Evolutionary conservation across 30 jellyfish, hydroid and myxozoan genomes (phyloP).

Genomic region (Turritopsis rubra): DNA sequence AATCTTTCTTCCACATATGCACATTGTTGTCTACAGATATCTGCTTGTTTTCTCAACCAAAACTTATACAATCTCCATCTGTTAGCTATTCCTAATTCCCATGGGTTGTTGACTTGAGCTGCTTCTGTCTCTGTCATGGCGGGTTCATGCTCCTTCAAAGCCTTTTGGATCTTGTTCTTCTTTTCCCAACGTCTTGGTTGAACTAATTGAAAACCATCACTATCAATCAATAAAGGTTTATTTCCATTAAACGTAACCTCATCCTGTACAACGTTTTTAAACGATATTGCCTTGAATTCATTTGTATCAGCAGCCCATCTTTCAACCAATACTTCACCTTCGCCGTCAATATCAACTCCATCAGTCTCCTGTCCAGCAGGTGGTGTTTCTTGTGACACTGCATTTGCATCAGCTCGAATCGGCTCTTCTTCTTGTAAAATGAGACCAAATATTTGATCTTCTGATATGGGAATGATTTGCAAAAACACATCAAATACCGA

Average conservation of each 20-base stretch:
- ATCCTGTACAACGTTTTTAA: neutral
- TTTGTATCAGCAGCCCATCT: constrained; percentile 45
- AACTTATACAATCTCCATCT: constrained; percentile 57
- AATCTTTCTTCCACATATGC: constrained; percentile 19
- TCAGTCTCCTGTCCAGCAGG: neutral
- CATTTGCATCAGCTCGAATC: neutral
- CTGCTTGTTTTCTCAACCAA: constrained; percentile 18
- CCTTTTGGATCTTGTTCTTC: constrained; percentile 6
- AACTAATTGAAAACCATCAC: constrained; percentile 38
- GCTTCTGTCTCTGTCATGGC: constrained; percentile 46
- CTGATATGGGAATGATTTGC: neutral
- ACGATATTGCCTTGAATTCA: neutral
- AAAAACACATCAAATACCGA: constrained; percentile 19
- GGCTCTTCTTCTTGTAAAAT: neutral
- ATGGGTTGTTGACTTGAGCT: constrained; percentile 25
- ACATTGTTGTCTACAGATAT: neutral
- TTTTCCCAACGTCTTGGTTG: constrained; percentile 33
- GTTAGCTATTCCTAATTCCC: constrained; percentile 26
- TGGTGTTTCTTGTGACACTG: neutral
- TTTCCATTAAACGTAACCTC: neutral
- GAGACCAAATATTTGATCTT: neutral
- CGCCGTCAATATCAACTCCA: constrained; percentile 55
- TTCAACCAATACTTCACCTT: constrained; percentile 54
- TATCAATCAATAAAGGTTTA: neutral
- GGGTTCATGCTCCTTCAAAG: constrained; percentile 24